Base-by-base conservation (phyloP, 2,113 vertebrate species). In the Lampris megalopsis region DNA sequence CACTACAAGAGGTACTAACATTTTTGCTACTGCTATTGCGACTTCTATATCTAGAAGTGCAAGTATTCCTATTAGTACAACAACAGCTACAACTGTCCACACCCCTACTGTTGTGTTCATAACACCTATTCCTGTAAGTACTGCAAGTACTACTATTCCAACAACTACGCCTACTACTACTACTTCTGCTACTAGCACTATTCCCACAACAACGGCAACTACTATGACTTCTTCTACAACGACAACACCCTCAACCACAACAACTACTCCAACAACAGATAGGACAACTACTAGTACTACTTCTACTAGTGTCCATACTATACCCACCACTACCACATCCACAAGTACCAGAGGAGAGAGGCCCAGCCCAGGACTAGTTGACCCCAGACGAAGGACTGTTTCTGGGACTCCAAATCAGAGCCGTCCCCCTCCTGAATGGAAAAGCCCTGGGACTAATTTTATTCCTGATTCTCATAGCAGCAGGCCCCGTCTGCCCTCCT, bases 391-490 rank as follows among this genome's bases (percentile, higher is more conserved):
- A 49, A 88, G 81, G 41, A 86, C 77, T 60, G 87, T 63, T 73
- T 65, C 88, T 81, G 74, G 79, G 42, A 42, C 71, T 1, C 67
- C 82, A 42, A 82, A 73, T 40, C 80, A 83, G 37, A 89, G 73
- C 68, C 83, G 41, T 66, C 67, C 89, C 37, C 72, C 67, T 3
- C 71, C 72, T 64, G 75, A 90, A 72, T 90, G 95, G 88, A 94
- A 72, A 71, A 75, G 87, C 11, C 85, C 92, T 50, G 90, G 84
- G 41, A 93, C 68, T 73, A 97, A 97, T 56, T 82, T 86, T 50
- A 87, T 97, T 84, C 95, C 94, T 0, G 94, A 96, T 61, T 90
- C 87, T 9, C 93, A 82, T 83, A 88, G 38, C 67, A 93, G 68
- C 79, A 70, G 86, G 61, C 74, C 83, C 24, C 72, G 71, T 3